Evolutionary conservation across 2,113 vertebrate species (phyloP), one percentile per base, ranked within the genome.

Genomic region (Pyrgilauda ruficollis): DNA sequence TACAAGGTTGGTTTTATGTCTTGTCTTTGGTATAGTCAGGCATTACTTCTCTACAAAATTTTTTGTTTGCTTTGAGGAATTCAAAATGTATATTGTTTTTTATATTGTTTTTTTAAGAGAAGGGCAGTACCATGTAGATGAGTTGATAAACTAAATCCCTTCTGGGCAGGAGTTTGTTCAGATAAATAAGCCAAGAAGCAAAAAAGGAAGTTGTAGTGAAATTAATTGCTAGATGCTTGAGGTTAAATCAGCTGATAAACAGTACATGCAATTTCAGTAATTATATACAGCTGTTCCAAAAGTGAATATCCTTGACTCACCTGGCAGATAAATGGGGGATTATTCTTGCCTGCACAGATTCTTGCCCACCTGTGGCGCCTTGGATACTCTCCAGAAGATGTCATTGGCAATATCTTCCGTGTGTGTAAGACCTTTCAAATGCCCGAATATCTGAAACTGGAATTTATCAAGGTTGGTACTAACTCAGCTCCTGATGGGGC

Each of bases 351-450:
- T 84, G 53, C 66, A 49, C 79, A 99, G 99, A 98, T 99, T 37
- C 98, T 99, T 43, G 99, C 99, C 90, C 99, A 99, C 94, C 98
- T 99, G 75, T 99, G 99, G 99, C 98, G 97, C n/a, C 98, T 99
- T 43, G 99, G 99, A 15, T 99, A 99, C 83, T 98, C 99, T 4
- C 99, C 99, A 2, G 99, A 99, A 90, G 99, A 99, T 96, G 98
- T 99, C 92, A 99, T 99, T 14, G 98, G 99, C 50, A 99, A 99
- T 92, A 98, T 99, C 92, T 99, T 99, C 94, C 98, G 99, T 74
- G 99, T 99, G 49, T 99, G 99, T 59, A 99, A 99, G 96, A 99
- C 99, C 46, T 99, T 98, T 94, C 99, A 98, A 44, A 99, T 99
- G 99, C 97, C 99, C 0, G 99, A 99, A 73, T 99, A 99, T 90